Evolutionary conservation across 2,888 invertebrate species (phyloP).

Genomic region (Choreutis nemorana): DNA sequence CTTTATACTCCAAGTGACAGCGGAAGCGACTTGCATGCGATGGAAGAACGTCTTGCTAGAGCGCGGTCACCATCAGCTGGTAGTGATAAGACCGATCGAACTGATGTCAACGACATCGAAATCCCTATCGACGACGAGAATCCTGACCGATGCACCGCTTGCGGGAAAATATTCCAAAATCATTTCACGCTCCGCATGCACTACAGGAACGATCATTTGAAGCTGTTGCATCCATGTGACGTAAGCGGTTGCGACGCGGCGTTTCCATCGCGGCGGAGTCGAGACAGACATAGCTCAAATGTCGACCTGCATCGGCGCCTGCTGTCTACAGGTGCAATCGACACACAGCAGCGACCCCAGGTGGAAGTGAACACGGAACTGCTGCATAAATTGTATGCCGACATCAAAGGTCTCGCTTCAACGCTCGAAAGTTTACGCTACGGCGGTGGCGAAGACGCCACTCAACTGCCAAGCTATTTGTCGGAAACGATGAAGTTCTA

Average conservation of each 20-base stretch:
- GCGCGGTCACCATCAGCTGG: constrained; percentile 54
- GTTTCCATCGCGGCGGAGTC: constrained; percentile 83
- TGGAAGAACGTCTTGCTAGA: constrained; percentile 61
- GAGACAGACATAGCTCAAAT: constrained; percentile 68
- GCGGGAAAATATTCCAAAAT: constrained; percentile 89
- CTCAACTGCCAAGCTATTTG: constrained; percentile 52
- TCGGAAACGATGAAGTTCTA: constrained; percentile 62
- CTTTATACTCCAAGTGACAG: constrained; percentile 61
- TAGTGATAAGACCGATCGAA: constrained; percentile 46
- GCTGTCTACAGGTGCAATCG: constrained; percentile 50
- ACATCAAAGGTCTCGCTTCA: constrained; percentile 69
- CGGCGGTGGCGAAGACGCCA: constrained; percentile 44
- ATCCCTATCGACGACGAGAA: constrained; percentile 90
- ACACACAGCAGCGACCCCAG: constrained; percentile 58
- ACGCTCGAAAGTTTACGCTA: constrained; percentile 71
- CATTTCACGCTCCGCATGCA: constrained; percentile 91
- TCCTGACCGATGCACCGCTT: constrained; percentile 84
- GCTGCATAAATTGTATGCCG: constrained; percentile 82
- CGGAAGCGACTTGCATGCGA: constrained; percentile 56
- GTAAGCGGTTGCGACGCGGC: constrained; percentile 92
- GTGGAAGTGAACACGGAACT: constrained; percentile 81
- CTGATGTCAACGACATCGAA: constrained; percentile 67
- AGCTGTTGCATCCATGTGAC: constrained; percentile 88
- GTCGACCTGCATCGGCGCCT: constrained; percentile 61
- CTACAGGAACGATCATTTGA: constrained; percentile 90